phyloP scores from a whole-genome alignment of 2,113 vertebrate genomes.

The Stercorarius parasiticus region DNA sequence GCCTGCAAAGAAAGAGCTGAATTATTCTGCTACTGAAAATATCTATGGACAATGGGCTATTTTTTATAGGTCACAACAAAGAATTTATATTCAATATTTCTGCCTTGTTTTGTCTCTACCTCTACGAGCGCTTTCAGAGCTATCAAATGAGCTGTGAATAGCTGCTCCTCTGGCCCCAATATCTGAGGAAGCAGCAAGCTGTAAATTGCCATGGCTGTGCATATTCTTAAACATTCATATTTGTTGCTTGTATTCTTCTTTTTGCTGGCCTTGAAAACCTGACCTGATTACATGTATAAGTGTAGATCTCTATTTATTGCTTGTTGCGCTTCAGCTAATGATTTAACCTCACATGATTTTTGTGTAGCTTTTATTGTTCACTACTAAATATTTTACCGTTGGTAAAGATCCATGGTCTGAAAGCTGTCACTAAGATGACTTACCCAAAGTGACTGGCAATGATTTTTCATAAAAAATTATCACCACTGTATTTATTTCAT shows the following conservation, averaged over 20 bases:
- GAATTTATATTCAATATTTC: background rate
- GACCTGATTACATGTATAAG: background rate
- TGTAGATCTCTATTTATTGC: background rate
- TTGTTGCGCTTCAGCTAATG: background rate
- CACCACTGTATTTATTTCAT: background rate
- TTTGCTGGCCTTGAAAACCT: background rate
- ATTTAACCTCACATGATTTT: background rate
- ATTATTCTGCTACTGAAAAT: constrained; percentile 1
- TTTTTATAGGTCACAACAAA: background rate
- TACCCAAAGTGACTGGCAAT: background rate
- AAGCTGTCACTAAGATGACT: background rate
- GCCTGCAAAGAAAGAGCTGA: background rate
- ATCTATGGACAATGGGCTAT: background rate
- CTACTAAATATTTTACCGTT: background rate
- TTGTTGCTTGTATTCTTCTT: background rate
- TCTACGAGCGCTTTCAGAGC: background rate
- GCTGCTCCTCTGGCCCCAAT: background rate
- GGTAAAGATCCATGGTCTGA: background rate
- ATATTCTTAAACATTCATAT: background rate
- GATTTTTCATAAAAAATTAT: background rate
- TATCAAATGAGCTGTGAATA: background rate
- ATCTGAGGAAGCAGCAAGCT: background rate
- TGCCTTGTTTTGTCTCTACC: background rate
- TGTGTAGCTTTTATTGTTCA: background rate
- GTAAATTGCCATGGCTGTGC: background rate